These are phyloP conservation scores for Apis dorsata DNA, from an alignment of 1,140 invertebrate species.

Conservation along the genomic window DNA sequence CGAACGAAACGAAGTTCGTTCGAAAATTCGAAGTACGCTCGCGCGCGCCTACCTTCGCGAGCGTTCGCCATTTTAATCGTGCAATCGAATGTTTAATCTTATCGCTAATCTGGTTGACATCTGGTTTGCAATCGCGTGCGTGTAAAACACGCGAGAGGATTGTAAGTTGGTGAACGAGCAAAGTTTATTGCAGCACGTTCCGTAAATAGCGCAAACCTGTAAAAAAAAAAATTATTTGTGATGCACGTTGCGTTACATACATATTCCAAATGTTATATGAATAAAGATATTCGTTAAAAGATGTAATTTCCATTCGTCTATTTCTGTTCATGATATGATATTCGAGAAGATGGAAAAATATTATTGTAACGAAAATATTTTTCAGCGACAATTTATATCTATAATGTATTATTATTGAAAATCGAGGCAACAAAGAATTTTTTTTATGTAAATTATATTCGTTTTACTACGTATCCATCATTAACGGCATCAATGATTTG, in stretches of 20 bases:
- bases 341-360: too few species aligned
- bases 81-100: slow-evolving; percentile 12
- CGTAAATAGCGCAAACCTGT: not conserved
- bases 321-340: too few species aligned
- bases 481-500: too few species aligned
- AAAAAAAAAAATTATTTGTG: not conserved
- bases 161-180: slow-evolving; percentile 11
- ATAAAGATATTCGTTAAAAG: not conserved
- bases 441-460: too few species aligned
- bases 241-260: not conserved
- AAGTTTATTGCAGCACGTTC: slow-evolving; percentile 22
- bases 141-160: slow-evolving; percentile 7
- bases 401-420: too few species aligned
- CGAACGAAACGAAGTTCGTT: not conserved
- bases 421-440: too few species aligned
- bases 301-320: too few species aligned
- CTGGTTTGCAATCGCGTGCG: not conserved
- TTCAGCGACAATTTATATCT: too few species aligned
- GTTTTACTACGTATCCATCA: too few species aligned
- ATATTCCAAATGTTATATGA: too few species aligned
- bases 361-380: too few species aligned
- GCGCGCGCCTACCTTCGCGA: not conserved
- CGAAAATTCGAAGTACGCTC: not conserved
- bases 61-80: slow-evolving; percentile 5
- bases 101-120: slow-evolving; percentile 14